Conservation (phyloP, 2,888 invertebrate genomes). For the Allolobophora icterica region DNA sequence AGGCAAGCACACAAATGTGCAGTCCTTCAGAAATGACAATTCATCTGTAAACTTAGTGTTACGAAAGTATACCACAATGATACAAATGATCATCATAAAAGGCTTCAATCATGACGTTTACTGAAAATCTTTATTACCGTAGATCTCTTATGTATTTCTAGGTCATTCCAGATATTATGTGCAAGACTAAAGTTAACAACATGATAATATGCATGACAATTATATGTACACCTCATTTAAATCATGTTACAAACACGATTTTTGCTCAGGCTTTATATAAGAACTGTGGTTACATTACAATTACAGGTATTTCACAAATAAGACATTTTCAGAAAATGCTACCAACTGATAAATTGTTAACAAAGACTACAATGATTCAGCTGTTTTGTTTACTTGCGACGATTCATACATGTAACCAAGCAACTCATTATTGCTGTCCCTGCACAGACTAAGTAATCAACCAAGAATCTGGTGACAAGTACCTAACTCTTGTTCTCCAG, state of each 20-base stretch:
- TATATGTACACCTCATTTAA: not conserved
- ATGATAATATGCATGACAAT: not conserved
- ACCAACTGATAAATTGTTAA: not conserved
- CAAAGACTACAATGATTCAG: not conserved
- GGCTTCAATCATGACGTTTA: not conserved
- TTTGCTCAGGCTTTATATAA: not conserved
- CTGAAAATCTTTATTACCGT: not conserved
- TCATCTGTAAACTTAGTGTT: not conserved
- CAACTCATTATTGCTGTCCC: conserved; percentile 1
- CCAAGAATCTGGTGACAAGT: not conserved
- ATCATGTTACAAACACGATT: not conserved
- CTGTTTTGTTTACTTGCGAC: not conserved
- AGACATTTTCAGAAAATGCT: not conserved
- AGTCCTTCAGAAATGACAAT: not conserved
- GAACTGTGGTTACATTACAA: not conserved
- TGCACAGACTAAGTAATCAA: conserved; percentile 12
- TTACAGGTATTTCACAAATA: conserved; percentile 8
- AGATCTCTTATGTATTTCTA: not conserved
- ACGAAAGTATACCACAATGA: not conserved
- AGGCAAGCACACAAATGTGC: not conserved
- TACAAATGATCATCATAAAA: not conserved
- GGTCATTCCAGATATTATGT: not conserved
- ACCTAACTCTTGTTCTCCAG: conserved; percentile 8
- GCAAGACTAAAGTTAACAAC: not conserved
- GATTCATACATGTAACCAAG: not conserved